Conservation (phyloP, 2,797 vertebrate species). For the Ara ararauna region DNA sequence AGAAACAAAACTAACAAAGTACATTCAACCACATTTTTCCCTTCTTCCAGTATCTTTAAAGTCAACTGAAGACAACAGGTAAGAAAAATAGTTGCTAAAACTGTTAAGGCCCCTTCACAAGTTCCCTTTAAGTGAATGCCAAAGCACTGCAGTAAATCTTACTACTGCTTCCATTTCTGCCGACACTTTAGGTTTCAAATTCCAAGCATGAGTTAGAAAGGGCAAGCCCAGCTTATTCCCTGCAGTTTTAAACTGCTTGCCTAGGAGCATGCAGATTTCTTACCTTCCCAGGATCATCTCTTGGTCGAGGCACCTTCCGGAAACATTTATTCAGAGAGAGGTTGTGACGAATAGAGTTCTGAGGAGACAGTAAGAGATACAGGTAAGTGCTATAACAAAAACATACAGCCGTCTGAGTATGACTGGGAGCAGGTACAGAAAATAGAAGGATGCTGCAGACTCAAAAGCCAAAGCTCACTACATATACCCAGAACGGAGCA, state of each 20-base stretch:
- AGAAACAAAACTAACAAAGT: not conserved
- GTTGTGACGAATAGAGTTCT: constrained; percentile 99
- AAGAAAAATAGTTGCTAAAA: not conserved
- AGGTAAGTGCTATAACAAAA: not conserved
- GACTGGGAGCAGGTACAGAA: rapidly evolving
- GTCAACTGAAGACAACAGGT: not conserved
- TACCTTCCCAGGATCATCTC: constrained; percentile 97
- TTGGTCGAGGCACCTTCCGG: constrained; percentile 95
- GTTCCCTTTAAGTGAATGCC: constrained; percentile 43
- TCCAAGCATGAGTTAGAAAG: constrained; percentile 45
- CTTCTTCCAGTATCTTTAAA: not conserved
- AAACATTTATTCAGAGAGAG: constrained; percentile 98
- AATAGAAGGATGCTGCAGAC: not conserved
- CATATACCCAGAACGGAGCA: not conserved
- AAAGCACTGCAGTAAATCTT: constrained; percentile 60
- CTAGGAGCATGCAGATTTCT: constrained; percentile 36
- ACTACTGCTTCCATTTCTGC: constrained; percentile 65
- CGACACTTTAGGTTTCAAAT: constrained; percentile 63
- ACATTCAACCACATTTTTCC: not conserved
- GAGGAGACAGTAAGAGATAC: constrained; percentile 47
- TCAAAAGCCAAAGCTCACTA: not conserved
- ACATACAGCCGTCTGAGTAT: not conserved
- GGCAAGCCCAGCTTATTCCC: constrained; percentile 36
- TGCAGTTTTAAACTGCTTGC: constrained; percentile 34
- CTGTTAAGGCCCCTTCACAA: not conserved